Evolutionary conservation across 2,113 vertebrate species (phyloP), one percentile per base, ranked within the genome.

Genomic region (Apus apus): DNA sequence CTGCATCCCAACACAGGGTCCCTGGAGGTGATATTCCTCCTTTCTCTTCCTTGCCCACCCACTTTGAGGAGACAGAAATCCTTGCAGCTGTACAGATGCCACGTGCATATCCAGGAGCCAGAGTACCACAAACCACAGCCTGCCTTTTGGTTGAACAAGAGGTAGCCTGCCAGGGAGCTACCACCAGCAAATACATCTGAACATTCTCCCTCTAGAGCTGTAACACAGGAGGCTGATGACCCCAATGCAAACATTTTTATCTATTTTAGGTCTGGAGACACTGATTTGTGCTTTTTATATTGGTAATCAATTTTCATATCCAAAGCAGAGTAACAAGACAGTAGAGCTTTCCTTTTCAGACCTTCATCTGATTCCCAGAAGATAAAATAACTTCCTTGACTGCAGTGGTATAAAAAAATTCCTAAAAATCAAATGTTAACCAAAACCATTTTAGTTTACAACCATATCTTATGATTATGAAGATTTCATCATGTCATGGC

Each of bases 1-100:
- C 13, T 78, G 5, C 3, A 2, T 29, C 38, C 8, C 27, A 30
- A 4, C 43, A 14, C 1, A 1, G 3, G 7, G 23, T 46, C 20
- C 20, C 46, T 23, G 17, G 7, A 64, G 45, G 13, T 0, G 0
- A 8, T 6, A 20, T 9, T 29, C 26, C 26, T 53, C 34, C 29
- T 34, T 86, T 34, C 23, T 56, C 7, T 19, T 62, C 27, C n/a
- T 11, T 46, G 13, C 8, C 46, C 48, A 22, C 14, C 40, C 23
- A n/a, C 8, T 14, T 20, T 5, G 25, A 73, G 21, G 32, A 65
- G n/a, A 73, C 27, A 17, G 45, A 62, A 86, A 54, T 66, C 5
- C 19, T 62, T 1, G 4, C 9, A 65, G 30, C 14, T 50, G n/a
- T 27, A 26, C 16, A 34, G 23, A 19, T 29, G 32, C 10, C 21